A percentile compares a stretch with the other conserved stretches of the same genome.
Evolutionary conservation across 1,140 invertebrate species (phyloP).

Genomic region (Papilio dardanus): DNA sequence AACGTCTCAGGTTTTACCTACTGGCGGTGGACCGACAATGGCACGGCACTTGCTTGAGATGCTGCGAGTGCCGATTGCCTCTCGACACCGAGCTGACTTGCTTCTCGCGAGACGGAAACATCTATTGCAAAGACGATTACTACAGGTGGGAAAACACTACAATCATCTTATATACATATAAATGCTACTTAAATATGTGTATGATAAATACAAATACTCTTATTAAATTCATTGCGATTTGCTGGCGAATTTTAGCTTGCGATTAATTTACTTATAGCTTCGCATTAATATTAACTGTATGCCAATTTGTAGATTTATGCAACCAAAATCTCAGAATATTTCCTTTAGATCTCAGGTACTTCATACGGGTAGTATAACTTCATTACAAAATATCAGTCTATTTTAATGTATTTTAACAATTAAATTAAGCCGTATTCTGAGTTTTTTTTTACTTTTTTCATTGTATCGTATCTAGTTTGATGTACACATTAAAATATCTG

Average conservation of each 20-base stretch:
- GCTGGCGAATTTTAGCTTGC: slow-evolving; percentile 23
- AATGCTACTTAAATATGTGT: background rate
- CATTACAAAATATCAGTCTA: background rate
- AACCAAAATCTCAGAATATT: too few relatives aligned
- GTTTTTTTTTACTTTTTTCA: background rate
- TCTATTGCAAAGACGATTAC: slow-evolving; percentile 98
- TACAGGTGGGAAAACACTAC: slow-evolving; percentile 90
- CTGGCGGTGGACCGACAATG: slow-evolving; percentile 94
- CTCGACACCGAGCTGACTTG: slow-evolving; percentile 94
- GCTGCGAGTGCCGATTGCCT: slow-evolving; percentile 92
- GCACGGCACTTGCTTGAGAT: slow-evolving; percentile 94
- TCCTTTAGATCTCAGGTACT: too few relatives aligned
- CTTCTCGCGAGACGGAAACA: slow-evolving; percentile 94
- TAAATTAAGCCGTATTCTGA: background rate
- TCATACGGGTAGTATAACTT: too few relatives aligned
- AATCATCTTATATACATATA: background rate
- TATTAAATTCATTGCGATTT: background rate
- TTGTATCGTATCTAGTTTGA: background rate
- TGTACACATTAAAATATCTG: slow-evolving; percentile 17
- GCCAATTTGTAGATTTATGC: background rate
- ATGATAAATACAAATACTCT: background rate
- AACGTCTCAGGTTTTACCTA: slow-evolving; percentile 87
- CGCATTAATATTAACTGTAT: background rate
- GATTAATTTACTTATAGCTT: slow-evolving; percentile 27
- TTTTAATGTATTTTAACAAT: background rate